A percentile compares a stretch with the other conserved stretches of the same genome.
phyloP scores from a whole-genome alignment of 2,888 invertebrate species.

The Gari tellinella region DNA sequence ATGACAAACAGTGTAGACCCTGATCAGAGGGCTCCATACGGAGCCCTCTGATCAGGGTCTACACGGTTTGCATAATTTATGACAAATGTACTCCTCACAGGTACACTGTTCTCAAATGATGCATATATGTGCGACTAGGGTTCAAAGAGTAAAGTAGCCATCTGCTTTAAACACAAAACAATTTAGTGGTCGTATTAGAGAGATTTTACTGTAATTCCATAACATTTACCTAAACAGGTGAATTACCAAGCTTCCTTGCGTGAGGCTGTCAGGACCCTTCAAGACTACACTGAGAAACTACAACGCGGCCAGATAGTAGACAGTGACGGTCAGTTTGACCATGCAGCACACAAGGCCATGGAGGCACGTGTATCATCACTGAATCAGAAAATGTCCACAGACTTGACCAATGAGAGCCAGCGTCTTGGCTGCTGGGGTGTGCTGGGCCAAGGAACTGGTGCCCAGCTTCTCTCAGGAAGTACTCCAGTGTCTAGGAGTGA shows the following conservation, averaged over 20 bases:
- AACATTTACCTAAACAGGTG: constrained; percentile 73
- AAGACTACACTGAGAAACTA: constrained; percentile 76
- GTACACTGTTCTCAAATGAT: no score
- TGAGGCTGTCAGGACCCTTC: constrained; percentile 74
- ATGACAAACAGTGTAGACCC: no score
- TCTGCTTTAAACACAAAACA: no score
- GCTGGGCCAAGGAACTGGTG: constrained; percentile 78
- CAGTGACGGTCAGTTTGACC: constrained; percentile 74
- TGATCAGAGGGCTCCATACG: no score
- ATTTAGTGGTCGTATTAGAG: no score
- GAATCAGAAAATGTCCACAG: constrained; percentile 75
- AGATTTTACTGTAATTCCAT: no score
- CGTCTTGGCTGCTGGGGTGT: constrained; percentile 81
- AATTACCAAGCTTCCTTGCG: constrained; percentile 74
- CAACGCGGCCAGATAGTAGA: constrained; percentile 70
- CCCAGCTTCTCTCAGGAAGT: constrained; percentile 71
- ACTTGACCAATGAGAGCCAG: constrained; percentile 74
- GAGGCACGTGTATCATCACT: constrained; percentile 71
- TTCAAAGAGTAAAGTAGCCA: no score
- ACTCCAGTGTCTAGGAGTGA: constrained; percentile 68
- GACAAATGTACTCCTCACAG: no score
- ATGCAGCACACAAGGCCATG: constrained; percentile 67
- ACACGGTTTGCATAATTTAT: no score
- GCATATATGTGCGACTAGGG: no score
- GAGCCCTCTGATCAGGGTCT: no score